phyloP scores from a whole-genome alignment of 2,113 vertebrate species.

The Rynchops niger region DNA sequence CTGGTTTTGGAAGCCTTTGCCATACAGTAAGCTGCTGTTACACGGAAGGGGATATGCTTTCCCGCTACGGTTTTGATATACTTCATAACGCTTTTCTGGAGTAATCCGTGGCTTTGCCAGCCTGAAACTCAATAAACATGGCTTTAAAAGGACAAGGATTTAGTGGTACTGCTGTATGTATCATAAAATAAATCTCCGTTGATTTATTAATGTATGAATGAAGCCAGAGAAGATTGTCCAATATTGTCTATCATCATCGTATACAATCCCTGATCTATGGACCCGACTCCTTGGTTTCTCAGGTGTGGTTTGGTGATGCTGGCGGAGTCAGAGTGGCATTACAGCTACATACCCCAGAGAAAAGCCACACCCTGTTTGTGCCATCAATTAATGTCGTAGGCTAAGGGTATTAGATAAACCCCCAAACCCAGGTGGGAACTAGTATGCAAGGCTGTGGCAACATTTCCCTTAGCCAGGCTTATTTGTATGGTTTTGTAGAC shows the following conservation, averaged over 20 bases:
- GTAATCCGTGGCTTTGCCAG: background rate
- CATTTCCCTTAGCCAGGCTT: background rate
- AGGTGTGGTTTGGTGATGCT: background rate
- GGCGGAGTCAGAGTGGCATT: background rate
- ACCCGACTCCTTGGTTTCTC: background rate
- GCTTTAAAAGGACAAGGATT: background rate
- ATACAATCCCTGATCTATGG: background rate
- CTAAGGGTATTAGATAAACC: background rate
- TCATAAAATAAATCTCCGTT: background rate
- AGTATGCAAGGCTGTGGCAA: background rate
- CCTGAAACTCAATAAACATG: background rate
- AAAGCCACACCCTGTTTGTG: background rate
- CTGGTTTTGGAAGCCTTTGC: background rate
- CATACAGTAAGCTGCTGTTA: background rate
- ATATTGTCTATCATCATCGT: background rate
- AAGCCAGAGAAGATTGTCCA: background rate
- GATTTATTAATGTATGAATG: background rate
- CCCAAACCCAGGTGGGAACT: background rate
- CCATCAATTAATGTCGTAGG: background rate
- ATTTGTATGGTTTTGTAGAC: background rate
- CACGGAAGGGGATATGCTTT: background rate
- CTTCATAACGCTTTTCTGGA: background rate
- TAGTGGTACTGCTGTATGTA: background rate
- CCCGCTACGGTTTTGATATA: background rate
- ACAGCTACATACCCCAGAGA: background rate